Base-by-base conservation (phyloP, 2,113 vertebrate genomes). In the Dasyprocta punctata region DNA sequence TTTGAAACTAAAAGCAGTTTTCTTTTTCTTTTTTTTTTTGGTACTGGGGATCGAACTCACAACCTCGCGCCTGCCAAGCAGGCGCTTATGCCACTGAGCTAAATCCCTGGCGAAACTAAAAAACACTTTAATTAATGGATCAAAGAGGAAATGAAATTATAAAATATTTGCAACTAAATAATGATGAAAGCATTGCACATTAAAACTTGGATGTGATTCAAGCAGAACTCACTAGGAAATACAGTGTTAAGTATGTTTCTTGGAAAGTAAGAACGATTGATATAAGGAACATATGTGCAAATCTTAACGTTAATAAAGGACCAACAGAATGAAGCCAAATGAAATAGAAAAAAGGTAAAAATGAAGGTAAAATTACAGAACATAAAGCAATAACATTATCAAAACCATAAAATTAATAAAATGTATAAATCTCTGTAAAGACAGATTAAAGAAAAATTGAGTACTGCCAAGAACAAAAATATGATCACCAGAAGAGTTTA, bases 211-310 rank as follows among this genome's bases (percentile, higher is more conserved):
- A 89, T 93, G 12, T 83, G 75, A 44, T 2, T 58, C 86, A 77
- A 77, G 28, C 24, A 95, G 58, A 86, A 92, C 8, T 73, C 61
- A 54, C 8, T 87, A 58, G 36, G 60, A 78, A 90, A 86, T 87
- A 61, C 77, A 83, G 52, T 75, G 69, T 20, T 85, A 47, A 75
- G 52, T 73, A 4, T 41, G 65, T 54, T 87, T 85, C 65, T 19
- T 95, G 30, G 83, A 87, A 93, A 85, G 52, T 84, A 90, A 77
- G 41, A 90, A 93, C 65, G 22, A 82, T 30, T 73, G 61, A 60
- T 84, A 84, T 12, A 71, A n/a, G 84, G 26, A 93, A 11, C 19
- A 80, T 78, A 36, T 71, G 9, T 87, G 60, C 28, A 78, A 33
- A 38, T 75, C 11, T 83, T 78, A 63, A 47, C 44, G 17, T 71